phyloP scores from a whole-genome alignment of 2,797 vertebrate species.

The Coccyzus lansbergi region DNA sequence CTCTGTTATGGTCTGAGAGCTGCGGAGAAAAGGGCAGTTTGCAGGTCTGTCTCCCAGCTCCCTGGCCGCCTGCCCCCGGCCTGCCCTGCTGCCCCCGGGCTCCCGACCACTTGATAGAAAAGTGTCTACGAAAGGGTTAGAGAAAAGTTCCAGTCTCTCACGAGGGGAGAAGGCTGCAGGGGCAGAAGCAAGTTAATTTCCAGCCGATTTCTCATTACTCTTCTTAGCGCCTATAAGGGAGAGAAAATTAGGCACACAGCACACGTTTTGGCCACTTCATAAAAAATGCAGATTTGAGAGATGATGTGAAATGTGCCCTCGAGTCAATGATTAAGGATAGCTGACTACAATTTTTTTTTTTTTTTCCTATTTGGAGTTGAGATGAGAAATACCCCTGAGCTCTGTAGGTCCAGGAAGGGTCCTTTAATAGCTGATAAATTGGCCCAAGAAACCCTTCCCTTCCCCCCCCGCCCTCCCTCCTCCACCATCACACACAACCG shows the following conservation, averaged over 20 bases:
- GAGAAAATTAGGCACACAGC: slow-evolving; percentile 77
- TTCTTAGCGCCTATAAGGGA: slow-evolving; percentile 67
- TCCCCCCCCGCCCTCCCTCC: not conserved
- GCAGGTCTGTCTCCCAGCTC: not conserved
- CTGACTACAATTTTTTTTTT: slow-evolving; percentile 69
- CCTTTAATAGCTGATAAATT: slow-evolving; percentile 58
- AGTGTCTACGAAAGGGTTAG: not conserved
- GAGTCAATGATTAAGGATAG: slow-evolving; percentile 87
- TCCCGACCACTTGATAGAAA: slow-evolving; percentile 16
- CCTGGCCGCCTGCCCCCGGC: not conserved
- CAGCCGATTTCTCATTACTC: slow-evolving; percentile 72
- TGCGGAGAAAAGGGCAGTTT: slow-evolving; percentile 47
- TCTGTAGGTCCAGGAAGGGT: slow-evolving; percentile 17
- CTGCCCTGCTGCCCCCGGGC: not conserved
- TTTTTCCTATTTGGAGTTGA: slow-evolving; percentile 73
- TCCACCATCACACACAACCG: not conserved
- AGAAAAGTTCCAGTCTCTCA: slow-evolving; percentile 34
- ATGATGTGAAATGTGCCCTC: slow-evolving; percentile 88
- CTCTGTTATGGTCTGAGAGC: slow-evolving; percentile 46
- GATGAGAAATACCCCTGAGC: slow-evolving; percentile 64
- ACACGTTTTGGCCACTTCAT: slow-evolving; percentile 82
- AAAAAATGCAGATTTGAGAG: slow-evolving; percentile 88
- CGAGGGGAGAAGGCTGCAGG: slow-evolving; percentile 47
- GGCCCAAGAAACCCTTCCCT: slow-evolving; percentile 37
- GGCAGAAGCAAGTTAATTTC: slow-evolving; percentile 67